Conservation (phyloP, 2,888 invertebrate species). For the Pammene aurita region DNA sequence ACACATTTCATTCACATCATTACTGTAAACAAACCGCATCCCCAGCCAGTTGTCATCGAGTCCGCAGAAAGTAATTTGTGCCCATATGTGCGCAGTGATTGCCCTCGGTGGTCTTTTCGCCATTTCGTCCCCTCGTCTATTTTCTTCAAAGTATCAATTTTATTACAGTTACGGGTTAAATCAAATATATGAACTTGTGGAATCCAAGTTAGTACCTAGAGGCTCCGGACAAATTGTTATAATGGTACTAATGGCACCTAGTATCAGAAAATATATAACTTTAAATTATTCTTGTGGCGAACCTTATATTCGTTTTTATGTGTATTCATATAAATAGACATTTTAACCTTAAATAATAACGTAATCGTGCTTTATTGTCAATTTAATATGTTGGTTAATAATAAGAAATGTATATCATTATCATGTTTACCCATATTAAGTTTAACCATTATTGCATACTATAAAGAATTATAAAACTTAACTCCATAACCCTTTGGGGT, state of each 20-base stretch:
- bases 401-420: too few species aligned
- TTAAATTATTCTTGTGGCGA: too few species aligned
- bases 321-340: too few species aligned
- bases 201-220: neutral
- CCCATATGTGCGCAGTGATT: constrained; percentile 82
- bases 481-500: too few species aligned
- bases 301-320: too few species aligned
- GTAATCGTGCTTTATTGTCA: too few species aligned
- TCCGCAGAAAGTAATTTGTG: constrained; percentile 76
- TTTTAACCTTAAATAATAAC: too few species aligned
- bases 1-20: constrained; percentile 35
- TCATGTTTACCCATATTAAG: too few species aligned
- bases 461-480: too few species aligned
- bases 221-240: neutral
- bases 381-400: too few species aligned
- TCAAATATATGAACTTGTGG: neutral
- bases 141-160: constrained; percentile 54
- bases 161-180: constrained; percentile 30
- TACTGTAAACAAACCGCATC: constrained; percentile 38
- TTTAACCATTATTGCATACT: too few species aligned
- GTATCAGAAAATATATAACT: too few species aligned
- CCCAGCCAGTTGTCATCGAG: constrained; percentile 40
- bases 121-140: constrained; percentile 55
- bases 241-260: neutral
- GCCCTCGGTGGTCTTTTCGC: constrained; percentile 71